phyloP scores from a whole-genome alignment of 2,113 vertebrate genomes.

The Pseudorasbora parva region DNA sequence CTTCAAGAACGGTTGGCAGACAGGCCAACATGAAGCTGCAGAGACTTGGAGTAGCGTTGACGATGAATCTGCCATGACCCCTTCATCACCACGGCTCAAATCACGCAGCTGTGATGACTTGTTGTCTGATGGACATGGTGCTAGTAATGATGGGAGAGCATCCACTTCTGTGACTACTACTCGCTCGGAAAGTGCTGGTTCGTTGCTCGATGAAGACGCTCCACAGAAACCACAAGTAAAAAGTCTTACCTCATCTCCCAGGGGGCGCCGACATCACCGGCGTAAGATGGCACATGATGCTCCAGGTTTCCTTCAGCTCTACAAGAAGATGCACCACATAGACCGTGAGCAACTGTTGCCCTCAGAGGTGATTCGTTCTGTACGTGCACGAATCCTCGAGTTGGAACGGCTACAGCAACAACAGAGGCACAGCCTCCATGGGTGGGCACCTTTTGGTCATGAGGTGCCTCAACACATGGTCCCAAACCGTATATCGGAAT shows the following conservation, averaged over 20 bases:
- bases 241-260: constrained; percentile 56
- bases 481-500: constrained; percentile 85
- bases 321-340: constrained; percentile 89
- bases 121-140: constrained; percentile 73
- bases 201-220: constrained; percentile 76
- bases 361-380: constrained; percentile 84
- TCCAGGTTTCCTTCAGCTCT: constrained; percentile 86
- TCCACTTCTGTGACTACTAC: constrained; percentile 68
- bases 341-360: constrained; percentile 83
- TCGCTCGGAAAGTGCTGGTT: constrained; percentile 85
- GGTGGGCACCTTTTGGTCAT: constrained; percentile 69
- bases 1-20: constrained; percentile 89
- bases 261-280: constrained; percentile 67
- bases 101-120: constrained; percentile 82
- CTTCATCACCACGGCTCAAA: constrained; percentile 74
- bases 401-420: constrained; percentile 78
- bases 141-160: constrained; percentile 70
- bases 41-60: constrained; percentile 91
- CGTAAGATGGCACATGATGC: constrained; percentile 74
- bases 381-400: constrained; percentile 83
- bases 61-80: constrained; percentile 85
- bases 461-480: constrained; percentile 87
- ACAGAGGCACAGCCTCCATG: constrained; percentile 67
- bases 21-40: constrained; percentile 81
- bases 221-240: constrained; percentile 61